A percentile compares a stretch with the other conserved stretches of the same genome.
phyloP scores from a whole-genome alignment of 2,113 vertebrate species.

The Saccopteryx leptura region DNA sequence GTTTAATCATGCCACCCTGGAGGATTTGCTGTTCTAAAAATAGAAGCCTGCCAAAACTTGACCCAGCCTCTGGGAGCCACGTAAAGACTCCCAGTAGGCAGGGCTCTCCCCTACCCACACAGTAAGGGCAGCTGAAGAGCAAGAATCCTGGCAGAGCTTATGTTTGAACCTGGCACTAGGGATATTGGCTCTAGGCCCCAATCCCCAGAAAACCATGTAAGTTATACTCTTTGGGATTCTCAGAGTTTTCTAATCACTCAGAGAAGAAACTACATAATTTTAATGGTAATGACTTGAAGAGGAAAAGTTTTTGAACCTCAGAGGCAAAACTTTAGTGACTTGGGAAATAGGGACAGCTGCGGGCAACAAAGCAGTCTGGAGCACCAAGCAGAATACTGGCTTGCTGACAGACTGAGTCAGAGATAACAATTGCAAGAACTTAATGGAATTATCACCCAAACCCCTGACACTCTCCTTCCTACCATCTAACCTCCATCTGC shows the following conservation, averaged over 20 bases:
- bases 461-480: neutral
- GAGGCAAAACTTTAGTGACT: slow-evolving; percentile 65
- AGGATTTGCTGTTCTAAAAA: neutral
- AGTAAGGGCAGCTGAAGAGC: neutral
- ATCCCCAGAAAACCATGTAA: slow-evolving; percentile 53
- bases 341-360: slow-evolving; percentile 63
- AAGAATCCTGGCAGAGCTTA: neutral
- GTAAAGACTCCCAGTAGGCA: neutral
- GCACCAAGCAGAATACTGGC: neutral
- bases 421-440: neutral
- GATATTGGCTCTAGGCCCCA: neutral
- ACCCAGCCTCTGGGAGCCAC: neutral
- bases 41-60: neutral
- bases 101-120: neutral
- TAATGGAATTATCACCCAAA: slow-evolving; percentile 22
- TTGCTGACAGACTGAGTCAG: neutral
- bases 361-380: slow-evolving; percentile 27
- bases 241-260: slow-evolving; percentile 61
- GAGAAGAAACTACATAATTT: slow-evolving; percentile 73
- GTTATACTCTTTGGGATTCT: slow-evolving; percentile 23
- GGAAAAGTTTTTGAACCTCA: slow-evolving; percentile 50
- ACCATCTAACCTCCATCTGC: neutral
- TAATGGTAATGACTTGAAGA: slow-evolving; percentile 69
- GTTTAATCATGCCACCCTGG: neutral
- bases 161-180: neutral